A percentile compares a stretch with the other conserved stretches of the same genome.
phyloP scores from a whole-genome alignment of 2,797 vertebrate genomes.

The Lerista edwardsae region DNA sequence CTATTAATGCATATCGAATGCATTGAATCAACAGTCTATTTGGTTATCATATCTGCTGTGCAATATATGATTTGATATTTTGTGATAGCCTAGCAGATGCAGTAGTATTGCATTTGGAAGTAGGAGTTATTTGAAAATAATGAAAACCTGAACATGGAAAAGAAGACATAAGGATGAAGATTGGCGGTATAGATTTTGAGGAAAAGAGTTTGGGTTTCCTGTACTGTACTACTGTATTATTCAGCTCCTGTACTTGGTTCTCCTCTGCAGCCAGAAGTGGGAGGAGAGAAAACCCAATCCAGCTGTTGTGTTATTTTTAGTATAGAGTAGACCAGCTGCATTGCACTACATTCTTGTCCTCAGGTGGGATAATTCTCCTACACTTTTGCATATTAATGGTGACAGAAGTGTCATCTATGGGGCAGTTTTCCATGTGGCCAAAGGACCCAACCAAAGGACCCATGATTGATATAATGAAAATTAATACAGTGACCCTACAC shows the following conservation, averaged over 20 bases:
- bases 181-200: background rate
- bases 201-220: background rate
- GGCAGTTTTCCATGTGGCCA: background rate
- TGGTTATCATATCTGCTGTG: background rate
- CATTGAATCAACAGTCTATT: too few relatives aligned
- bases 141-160: background rate
- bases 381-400: background rate
- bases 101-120: background rate
- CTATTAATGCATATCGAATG: too few relatives aligned
- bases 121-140: background rate
- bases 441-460: too few relatives aligned
- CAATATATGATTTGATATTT: background rate
- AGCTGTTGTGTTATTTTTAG: background rate
- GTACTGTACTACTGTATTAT: too few relatives aligned
- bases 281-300: background rate
- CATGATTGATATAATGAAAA: background rate
- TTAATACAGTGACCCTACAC: background rate
- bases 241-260: background rate
- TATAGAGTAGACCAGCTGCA: background rate
- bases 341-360: background rate
- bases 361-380: background rate
- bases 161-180: background rate
- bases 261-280: background rate
- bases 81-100: background rate
- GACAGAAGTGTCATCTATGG: background rate